Conservation (phyloP, 2,888 invertebrate genomes). For the Ophonus ardosiacus region DNA sequence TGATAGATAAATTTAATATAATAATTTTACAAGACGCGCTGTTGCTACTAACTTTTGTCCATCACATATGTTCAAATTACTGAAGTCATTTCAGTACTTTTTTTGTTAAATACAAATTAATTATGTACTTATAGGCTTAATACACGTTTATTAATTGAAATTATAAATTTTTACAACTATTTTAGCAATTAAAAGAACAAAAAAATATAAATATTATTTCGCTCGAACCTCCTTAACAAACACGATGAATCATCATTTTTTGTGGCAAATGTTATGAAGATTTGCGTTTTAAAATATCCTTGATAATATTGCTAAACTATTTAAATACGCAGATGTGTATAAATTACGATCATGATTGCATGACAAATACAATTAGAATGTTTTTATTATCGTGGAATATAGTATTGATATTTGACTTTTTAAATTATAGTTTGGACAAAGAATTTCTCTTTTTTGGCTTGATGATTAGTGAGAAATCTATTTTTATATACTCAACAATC, state of each 20-base stretch:
- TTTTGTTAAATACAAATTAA: too few relatives aligned
- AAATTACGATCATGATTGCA: slow-evolving; percentile 44
- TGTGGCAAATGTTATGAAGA: not conserved
- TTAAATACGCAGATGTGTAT: slow-evolving; percentile 36
- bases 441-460: not conserved
- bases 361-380: slow-evolving; percentile 57
- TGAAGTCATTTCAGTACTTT: too few relatives aligned
- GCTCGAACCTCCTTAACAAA: too few relatives aligned
- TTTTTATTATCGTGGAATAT: slow-evolving; percentile 34
- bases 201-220: too few relatives aligned
- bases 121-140: too few relatives aligned
- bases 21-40: too few relatives aligned
- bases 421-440: not conserved
- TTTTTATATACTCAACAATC: not conserved
- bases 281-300: slow-evolving; percentile 46
- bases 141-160: too few relatives aligned
- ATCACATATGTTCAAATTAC: too few relatives aligned
- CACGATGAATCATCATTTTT: not conserved
- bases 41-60: too few relatives aligned
- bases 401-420: slow-evolving; percentile 49
- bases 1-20: too few relatives aligned
- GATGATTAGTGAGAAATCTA: not conserved
- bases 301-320: slow-evolving; percentile 37
- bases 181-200: too few relatives aligned
- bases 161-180: too few relatives aligned